Evolutionary conservation across 2,797 vertebrate genomes (phyloP).

Genomic region (Eulemur albifrons): DNA sequence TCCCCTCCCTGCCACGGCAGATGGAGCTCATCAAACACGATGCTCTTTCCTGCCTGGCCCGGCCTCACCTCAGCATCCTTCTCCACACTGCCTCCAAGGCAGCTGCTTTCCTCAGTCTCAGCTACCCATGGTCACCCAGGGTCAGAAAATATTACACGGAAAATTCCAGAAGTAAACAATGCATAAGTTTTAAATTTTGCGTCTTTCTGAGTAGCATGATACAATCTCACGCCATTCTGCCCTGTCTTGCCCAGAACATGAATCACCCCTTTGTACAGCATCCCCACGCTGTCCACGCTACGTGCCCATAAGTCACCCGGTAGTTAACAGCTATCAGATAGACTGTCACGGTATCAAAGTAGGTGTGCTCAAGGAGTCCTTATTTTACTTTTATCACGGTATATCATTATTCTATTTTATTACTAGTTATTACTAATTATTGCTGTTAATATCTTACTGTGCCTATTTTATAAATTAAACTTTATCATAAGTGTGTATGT

Average conservation of each 20-base stretch:
- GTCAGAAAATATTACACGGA: not conserved
- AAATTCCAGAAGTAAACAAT: not conserved
- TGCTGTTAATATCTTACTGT: not conserved
- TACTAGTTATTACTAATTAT: not conserved
- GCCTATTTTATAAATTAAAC: not conserved
- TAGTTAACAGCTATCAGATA: not conserved
- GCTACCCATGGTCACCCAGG: not conserved
- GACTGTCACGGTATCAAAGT: not conserved
- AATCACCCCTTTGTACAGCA: not conserved
- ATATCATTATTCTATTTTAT: not conserved
- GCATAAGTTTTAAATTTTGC: not conserved
- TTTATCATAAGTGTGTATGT: not conserved
- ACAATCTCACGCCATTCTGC: not conserved
- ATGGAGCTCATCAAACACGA: not conserved
- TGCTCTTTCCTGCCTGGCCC: not conserved
- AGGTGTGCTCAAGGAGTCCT: not conserved
- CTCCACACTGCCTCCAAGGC: not conserved
- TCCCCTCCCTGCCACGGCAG: not conserved
- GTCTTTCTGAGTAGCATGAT: not conserved
- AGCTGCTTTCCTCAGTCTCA: not conserved
- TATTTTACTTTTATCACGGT: not conserved
- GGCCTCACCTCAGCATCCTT: not conserved
- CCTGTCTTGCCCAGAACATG: not conserved
- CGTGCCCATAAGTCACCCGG: not conserved
- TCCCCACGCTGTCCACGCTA: not conserved